Percentiles rank a stretch among this genome's conserved stretches.
phyloP scores from a whole-genome alignment of 2,113 vertebrate species.

The Taxidea taxus region DNA sequence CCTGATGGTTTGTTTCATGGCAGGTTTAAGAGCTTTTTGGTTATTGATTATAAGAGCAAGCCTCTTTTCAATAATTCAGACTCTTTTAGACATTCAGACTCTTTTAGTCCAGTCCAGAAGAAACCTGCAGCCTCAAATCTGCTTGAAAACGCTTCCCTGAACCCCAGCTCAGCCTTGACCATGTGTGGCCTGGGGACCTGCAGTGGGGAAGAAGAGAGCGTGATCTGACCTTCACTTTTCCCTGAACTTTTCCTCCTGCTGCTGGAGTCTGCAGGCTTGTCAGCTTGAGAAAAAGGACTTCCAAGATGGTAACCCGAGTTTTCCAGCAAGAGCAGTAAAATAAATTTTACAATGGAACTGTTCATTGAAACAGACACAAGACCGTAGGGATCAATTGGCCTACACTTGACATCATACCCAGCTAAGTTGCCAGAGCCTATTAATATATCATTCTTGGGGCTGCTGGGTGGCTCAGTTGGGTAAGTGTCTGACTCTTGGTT shows the following conservation, averaged over 20 bases:
- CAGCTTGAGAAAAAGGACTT: background rate
- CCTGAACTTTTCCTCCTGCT: background rate
- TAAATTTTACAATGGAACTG: background rate
- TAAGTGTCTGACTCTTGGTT: background rate
- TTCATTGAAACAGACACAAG: background rate
- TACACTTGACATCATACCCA: background rate
- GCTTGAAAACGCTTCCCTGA: too few relatives aligned
- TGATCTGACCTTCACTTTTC: background rate
- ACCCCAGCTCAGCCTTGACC: background rate
- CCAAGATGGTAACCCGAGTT: background rate
- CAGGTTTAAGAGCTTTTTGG: background rate
- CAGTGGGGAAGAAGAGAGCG: background rate
- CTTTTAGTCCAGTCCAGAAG: background rate
- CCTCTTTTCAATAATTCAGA: background rate
- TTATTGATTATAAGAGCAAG: background rate
- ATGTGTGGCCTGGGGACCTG: fast-evolving
- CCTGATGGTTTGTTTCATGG: background rate
- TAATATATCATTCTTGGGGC: background rate
- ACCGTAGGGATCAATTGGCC: background rate
- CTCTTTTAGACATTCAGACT: background rate
- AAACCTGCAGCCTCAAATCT: background rate
- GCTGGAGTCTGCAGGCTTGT: background rate
- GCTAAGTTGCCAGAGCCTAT: background rate
- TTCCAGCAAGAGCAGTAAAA: background rate
- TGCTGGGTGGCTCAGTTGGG: background rate